Evolutionary conservation across 2,113 vertebrate species (phyloP).

Genomic region (Lophura nycthemera): DNA sequence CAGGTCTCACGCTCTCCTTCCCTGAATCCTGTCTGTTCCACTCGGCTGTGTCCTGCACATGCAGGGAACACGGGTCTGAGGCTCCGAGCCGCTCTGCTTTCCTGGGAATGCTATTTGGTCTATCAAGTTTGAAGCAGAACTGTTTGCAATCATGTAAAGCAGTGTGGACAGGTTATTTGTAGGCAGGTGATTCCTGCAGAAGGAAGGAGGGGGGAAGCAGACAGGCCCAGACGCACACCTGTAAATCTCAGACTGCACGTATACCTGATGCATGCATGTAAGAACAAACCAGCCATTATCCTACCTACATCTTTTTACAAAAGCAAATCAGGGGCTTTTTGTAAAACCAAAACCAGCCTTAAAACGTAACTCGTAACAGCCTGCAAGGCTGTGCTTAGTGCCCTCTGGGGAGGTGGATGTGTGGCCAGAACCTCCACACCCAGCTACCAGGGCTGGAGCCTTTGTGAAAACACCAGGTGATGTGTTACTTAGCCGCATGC

Average conservation of each 20-base stretch:
- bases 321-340: fast-evolving
- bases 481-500: neutral
- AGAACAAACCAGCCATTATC: fast-evolving
- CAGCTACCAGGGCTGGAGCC: neutral
- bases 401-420: fast-evolving
- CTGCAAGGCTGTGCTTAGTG: neutral
- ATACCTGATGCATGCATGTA: fast-evolving
- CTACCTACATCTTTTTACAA: neutral
- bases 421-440: neutral
- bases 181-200: neutral
- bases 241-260: neutral
- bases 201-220: neutral
- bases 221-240: fast-evolving
- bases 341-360: neutral
- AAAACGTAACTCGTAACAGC: fast-evolving
- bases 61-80: fast-evolving
- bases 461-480: neutral
- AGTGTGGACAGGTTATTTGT: fast-evolving
- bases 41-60: neutral
- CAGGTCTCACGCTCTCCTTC: fast-evolving
- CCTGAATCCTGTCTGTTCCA: neutral
- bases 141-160: neutral
- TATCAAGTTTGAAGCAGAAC: neutral
- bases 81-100: neutral
- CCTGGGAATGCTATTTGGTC: fast-evolving